Base-by-base conservation (phyloP, 2,797 vertebrate genomes). In the Amphiprion clarkii region DNA sequence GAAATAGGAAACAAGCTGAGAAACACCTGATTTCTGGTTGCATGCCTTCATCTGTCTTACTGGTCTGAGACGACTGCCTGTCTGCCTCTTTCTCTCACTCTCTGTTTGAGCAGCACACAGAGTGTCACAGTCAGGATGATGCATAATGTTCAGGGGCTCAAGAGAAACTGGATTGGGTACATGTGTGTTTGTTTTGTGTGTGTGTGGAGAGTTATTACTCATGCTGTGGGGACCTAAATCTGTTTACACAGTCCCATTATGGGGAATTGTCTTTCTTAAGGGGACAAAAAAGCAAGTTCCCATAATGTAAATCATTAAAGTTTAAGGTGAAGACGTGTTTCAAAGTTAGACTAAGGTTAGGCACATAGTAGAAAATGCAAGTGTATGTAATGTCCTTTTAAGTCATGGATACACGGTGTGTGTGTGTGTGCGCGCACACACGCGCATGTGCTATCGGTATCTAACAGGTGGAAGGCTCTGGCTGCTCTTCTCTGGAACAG, bases 381-480 rank as follows among this genome's bases (percentile, higher is more conserved):
- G 33, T 10, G 7, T 9, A 36, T 36, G 33, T 36, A 36, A 36
- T 36, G 33, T 36, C 33, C 33, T 36, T 9, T 36, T 36, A 36
- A 36, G 33, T 36, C 33, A 36, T 36, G 33, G 33, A 36, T 36
- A 36, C 2, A 9, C 33, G 8, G 8, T 68, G 51, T 29, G 49
- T 68, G 40, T 48, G 56, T 54, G 39, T 46, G 52, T 23, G 23
- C 2, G 23, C 23, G 23, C 23, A 23, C 17, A 31, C 53, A 57
- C 2, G 29, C 21, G 16, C 17, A 10, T 5, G n/a, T 74, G 79
- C 77, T 89, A 90, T 88, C 85, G 77, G 85, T 83, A 81, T 86
- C 75, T 83, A 90, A 90, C 88, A 90, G 90, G 88, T 90, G 81
- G 73, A 84, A 76, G 67, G 84, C 54, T 80, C 81, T 87, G 86